Base-by-base conservation (phyloP, 2,797 vertebrate species). In the Lindbergichthys nudifrons region DNA sequence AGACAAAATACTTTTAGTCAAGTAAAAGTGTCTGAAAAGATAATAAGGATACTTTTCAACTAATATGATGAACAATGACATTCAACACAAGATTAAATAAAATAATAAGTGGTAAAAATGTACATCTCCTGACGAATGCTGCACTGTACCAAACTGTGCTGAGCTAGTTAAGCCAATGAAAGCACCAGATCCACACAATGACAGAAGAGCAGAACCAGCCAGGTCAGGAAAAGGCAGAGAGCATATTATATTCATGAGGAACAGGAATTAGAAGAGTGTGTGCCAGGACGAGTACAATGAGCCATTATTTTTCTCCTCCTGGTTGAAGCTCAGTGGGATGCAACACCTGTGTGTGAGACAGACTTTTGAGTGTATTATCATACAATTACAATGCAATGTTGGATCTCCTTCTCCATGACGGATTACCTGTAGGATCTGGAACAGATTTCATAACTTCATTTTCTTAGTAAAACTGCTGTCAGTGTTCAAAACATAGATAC, bases 271-370 rank as follows among this genome's bases (percentile, higher is more conserved):
- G 32, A 36, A 9, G 8, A 15, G 6, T 36, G 58, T 75, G 62
- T 43, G 21, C 9, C 71, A 63, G 30, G 46, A 59, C n/a, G 26
- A 70, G 52, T 70, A 71, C 19, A 51, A 52, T 42, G 47, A 75
- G 39, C 13, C 45, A 11, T 65, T 39, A 21, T 61, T 71, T 73
- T 59, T 26, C 47, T 66, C 46, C 21, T 72, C 16, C 9, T 68
- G 15, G 2, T 65, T 68, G 15, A 48, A 75, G 16, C 1, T n/a
- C n/a, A 36, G 41, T 45, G 19, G 26, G 69, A 69, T 19, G 16
- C 41, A 84, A 51, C 66, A 65, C 63, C 32, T 71, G 21, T 56
- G 30, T 71, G 21, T 51, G 30, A 64, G 13, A 58, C 15, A 43
- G 26, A 46, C 9, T 51, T 61, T 61, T 5, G 15, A 56, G 42